These are phyloP conservation scores for Natrix natrix DNA, from an alignment of 2,797 vertebrate genomes.

Conservation along the genomic window DNA sequence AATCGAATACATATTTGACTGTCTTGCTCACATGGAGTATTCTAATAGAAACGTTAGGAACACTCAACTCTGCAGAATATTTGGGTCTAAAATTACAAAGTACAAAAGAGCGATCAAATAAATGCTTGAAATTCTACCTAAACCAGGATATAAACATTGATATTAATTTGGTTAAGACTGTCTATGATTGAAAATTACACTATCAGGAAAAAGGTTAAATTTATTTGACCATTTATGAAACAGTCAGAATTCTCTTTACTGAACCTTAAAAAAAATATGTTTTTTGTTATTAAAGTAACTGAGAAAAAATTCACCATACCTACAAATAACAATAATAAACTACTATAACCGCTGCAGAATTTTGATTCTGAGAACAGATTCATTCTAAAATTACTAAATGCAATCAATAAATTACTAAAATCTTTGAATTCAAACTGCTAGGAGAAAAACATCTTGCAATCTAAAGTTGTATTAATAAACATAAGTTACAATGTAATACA, in stretches of 20 bases:
- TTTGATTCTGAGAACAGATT: not conserved
- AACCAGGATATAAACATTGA: not conserved
- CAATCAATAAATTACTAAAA: not conserved
- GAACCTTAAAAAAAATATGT: not conserved
- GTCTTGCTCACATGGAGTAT: not conserved
- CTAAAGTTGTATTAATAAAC: not conserved
- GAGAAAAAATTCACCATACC: too few species aligned
- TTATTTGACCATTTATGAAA: not conserved
- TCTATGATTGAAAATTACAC: not conserved
- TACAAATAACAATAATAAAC: not conserved
- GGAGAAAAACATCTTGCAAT: not conserved
- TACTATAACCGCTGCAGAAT: not conserved
- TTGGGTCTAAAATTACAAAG: not conserved
- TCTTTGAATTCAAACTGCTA: not conserved
- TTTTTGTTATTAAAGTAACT: not conserved
- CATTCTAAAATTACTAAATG: not conserved
- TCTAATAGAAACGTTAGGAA: not conserved
- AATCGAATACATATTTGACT: not conserved
- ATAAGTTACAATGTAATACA: not conserved
- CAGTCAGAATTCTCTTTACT: not conserved
- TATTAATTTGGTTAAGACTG: not conserved
- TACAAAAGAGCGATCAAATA: not conserved
- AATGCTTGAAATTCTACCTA: not conserved
- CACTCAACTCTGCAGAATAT: not conserved
- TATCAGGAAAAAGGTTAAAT: not conserved